Base-by-base conservation (phyloP, 2,888 invertebrate species). In the Lordiphosa fenestrarum region DNA sequence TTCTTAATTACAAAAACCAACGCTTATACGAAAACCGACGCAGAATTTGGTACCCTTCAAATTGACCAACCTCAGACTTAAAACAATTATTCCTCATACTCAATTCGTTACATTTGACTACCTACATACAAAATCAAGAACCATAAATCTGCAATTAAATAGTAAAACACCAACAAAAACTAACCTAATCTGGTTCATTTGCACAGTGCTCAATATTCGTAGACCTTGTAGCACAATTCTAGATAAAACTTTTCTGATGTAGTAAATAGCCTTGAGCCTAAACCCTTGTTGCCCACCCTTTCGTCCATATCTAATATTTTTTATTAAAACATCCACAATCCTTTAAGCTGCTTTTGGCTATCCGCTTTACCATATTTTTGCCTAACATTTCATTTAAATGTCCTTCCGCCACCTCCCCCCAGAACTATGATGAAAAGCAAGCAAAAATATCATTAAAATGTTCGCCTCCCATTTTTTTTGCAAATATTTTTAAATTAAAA, bases 401-500 rank as follows among this genome's bases (percentile, higher is more conserved):
- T 25, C 15, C 10, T 30, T 10, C 44, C 15, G 3, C 25, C 25
- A 5, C 23, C 23, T 25, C 30, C 30, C 30, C 30, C 30, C 2
- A 30, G 30, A 30, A 30, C 30, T 30, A 30, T 30, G 30, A 3
- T 9, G 9, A 25, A 30, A 1, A 9, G 9, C 30, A 30, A 0
- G 9, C 6, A 30, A 6, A 30, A 9, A 30, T 3, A 30, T 9
- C 30, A 30, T 30, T 6, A 9, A 30, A 30, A 30, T 9, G 30
- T 10, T 25, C 25, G 12, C 13, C 9, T 21, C 4, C 21, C 19
- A 19, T 39, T 39, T 21, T 39, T 19, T 13, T 40, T 33, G 15
- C 15, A 15, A 13, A 53, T 53, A 30, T 48, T 62, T 64, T 55
- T 64, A 42, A 63, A 63, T 55, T 63, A 63, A 63, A 63, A 64